Conservation (phyloP, 2,113 vertebrate genomes). For the Vulpes vulpes region DNA sequence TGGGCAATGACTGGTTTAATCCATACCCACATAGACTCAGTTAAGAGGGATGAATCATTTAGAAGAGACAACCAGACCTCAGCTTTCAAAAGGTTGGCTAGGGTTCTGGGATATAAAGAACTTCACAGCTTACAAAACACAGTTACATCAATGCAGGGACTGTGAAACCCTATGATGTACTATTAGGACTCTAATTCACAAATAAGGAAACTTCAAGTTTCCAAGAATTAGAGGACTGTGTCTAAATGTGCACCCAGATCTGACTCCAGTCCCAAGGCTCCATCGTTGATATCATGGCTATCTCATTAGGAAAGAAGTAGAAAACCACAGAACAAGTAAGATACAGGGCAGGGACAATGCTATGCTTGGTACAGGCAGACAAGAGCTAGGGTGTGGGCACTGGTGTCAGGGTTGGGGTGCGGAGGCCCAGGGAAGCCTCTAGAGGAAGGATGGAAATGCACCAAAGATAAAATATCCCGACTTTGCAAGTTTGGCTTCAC, state of each 20-base stretch:
- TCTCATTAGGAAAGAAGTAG: not conserved
- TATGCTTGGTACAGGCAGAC: not conserved
- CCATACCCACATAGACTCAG: not conserved
- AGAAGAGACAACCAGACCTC: not conserved
- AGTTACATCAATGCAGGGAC: not conserved
- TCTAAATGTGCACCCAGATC: not conserved
- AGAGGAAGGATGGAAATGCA: not conserved
- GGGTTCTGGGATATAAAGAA: not conserved
- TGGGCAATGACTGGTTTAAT: not conserved
- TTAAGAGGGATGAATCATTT: not conserved
- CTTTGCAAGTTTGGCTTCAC: not conserved
- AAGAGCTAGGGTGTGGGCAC: fast-evolving
- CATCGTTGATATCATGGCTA: not conserved
- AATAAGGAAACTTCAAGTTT: not conserved
- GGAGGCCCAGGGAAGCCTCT: not conserved
- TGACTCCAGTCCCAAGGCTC: not conserved
- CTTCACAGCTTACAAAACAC: not conserved
- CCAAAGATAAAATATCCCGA: not conserved
- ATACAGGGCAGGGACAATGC: fast-evolving
- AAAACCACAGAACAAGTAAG: not conserved
- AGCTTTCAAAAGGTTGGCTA: not conserved
- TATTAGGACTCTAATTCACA: not conserved
- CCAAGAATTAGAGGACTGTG: not conserved
- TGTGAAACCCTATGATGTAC: not conserved
- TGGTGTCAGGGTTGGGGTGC: too few species aligned